A percentile compares a stretch with the other conserved stretches of the same genome.
Evolutionary conservation across 2,888 invertebrate genomes (phyloP).

Genomic region (Axea sp.): DNA sequence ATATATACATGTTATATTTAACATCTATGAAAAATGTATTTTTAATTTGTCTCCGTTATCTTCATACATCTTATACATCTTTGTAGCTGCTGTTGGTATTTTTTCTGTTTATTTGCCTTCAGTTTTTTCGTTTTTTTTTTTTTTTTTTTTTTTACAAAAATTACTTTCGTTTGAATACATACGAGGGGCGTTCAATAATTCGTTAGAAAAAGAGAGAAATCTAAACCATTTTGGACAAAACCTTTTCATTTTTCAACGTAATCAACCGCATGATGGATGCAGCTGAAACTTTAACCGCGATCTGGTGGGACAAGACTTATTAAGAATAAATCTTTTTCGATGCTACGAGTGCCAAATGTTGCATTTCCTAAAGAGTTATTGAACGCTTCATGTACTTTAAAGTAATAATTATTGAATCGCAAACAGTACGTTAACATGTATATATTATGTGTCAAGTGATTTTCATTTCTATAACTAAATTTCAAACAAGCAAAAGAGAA

Average conservation of each 20-base stretch:
- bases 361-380: no score
- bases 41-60: slow-evolving; percentile 30
- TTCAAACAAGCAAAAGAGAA: slow-evolving; percentile 17
- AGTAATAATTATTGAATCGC: slow-evolving; percentile 17
- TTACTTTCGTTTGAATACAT: slow-evolving; percentile 51
- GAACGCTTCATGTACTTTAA: no score
- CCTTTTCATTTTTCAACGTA: no score
- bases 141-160: slow-evolving; percentile 33
- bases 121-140: no score
- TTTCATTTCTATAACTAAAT: not conserved
- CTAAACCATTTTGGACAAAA: no score
- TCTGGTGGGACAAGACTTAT: no score
- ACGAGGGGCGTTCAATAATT: no score
- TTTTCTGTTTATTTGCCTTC: not conserved
- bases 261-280: no score
- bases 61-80: slow-evolving; percentile 32
- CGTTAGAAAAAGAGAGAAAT: no score
- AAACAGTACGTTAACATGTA: slow-evolving; percentile 29
- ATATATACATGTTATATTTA: slow-evolving; percentile 44
- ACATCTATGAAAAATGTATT: slow-evolving; percentile 46
- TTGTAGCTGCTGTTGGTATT: slow-evolving; percentile 19
- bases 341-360: no score
- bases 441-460: slow-evolving; percentile 20
- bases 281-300: no score
- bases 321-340: no score